phyloP scores from a whole-genome alignment of 2,888 invertebrate genomes.

The Trachelus tabidus region DNA sequence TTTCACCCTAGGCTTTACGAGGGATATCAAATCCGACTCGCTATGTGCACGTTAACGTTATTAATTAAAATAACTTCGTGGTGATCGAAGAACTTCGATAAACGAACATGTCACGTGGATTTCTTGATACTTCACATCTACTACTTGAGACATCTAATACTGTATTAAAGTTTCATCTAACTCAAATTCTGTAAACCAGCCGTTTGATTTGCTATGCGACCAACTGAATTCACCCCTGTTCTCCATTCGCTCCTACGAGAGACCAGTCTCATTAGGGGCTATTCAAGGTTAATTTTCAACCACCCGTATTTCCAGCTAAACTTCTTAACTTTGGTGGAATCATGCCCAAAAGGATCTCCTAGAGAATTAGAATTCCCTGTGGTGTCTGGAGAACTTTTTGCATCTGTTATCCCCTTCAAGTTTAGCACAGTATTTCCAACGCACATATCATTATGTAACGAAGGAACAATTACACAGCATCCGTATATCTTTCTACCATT shows the following conservation, averaged over 20 bases:
- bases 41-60: not conserved
- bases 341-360: not conserved
- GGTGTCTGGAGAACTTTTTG: not conserved
- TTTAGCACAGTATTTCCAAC: not conserved
- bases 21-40: not conserved
- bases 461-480: not conserved
- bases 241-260: not conserved
- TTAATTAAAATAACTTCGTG: not conserved
- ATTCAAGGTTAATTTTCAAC: not conserved
- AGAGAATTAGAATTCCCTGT: not conserved
- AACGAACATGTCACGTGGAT: not conserved
- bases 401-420: not conserved
- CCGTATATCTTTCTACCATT: not conserved
- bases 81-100: not conserved
- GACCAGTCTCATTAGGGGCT: not conserved
- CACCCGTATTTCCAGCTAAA: not conserved
- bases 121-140: not conserved
- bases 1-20: not conserved
- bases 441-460: not conserved
- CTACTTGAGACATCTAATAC: not conserved
- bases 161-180: not conserved
- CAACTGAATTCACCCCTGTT: not conserved
- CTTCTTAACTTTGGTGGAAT: not conserved
- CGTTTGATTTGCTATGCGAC: not conserved
- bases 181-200: not conserved